phyloP scores from a whole-genome alignment of 1,140 invertebrate genomes.

The Ladona fulva region DNA sequence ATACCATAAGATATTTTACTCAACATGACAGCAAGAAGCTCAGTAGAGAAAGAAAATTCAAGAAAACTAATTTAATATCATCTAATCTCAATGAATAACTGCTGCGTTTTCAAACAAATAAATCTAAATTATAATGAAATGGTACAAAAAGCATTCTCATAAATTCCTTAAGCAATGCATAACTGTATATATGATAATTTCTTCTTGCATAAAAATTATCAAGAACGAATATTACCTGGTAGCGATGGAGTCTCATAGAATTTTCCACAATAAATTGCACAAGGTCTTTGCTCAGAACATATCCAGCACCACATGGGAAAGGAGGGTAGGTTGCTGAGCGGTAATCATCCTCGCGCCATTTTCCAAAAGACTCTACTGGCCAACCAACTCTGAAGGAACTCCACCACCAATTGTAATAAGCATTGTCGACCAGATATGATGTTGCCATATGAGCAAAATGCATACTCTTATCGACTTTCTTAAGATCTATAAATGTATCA shows the following conservation, averaged over 20 bases:
- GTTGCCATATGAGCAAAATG: slow-evolving; percentile 7
- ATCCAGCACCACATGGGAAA: slow-evolving; percentile 25
- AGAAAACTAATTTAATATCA: too few species aligned
- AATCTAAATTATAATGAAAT: too few species aligned
- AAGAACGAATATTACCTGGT: not conserved
- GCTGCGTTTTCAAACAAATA: too few species aligned
- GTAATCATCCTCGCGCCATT: slow-evolving; percentile 22
- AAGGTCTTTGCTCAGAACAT: slow-evolving; percentile 20
- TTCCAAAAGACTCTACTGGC: slow-evolving; percentile 22
- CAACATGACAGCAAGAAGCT: too few species aligned
- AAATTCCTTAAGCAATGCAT: too few species aligned
- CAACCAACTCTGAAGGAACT: slow-evolving; percentile 22
- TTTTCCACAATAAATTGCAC: not conserved
- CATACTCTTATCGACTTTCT: slow-evolving; percentile 15
- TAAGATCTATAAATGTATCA: slow-evolving; percentile 22
- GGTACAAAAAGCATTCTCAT: too few species aligned
- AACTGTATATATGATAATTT: too few species aligned
- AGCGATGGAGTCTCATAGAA: not conserved
- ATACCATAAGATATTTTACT: too few species aligned
- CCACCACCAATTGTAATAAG: slow-evolving; percentile 19
- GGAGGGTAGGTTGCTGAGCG: slow-evolving; percentile 22
- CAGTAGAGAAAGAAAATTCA: too few species aligned
- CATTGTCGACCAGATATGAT: not conserved
- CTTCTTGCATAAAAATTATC: not conserved
- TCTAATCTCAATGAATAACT: too few species aligned